Base-by-base conservation (phyloP, 2,888 invertebrate species). In the Julus scanicus region DNA sequence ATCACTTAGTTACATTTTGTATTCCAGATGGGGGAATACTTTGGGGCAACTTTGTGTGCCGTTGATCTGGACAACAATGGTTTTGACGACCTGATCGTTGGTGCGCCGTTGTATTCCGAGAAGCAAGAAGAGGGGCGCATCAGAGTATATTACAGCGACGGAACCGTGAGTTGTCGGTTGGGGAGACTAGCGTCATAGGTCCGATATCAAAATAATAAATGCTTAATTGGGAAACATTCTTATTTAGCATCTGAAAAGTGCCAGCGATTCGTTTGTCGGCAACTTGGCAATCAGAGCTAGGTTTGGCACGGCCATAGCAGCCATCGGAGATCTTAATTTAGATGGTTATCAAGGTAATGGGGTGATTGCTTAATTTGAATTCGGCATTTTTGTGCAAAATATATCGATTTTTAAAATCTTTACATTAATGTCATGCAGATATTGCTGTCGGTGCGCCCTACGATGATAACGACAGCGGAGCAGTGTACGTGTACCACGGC, bases 371-470 rank as follows among this genome's bases (percentile, higher is more conserved):
- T 40, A 3, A 13, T 49, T 83, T 3, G n/a, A n/a, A n/a, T 48
- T 57, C 15, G 29, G 86, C 15, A 80, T 84, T n/a, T 44, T 40
- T 40, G 20, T 80, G 20, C 39, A 8, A 13, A 39, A 53, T 15
- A 53, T 5, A 2, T 37, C 17, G 84, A 94, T 89, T 85, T 89
- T 1, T 53, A 71, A 29, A 37, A 71, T 44, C n/a, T 90, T 39
- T 20, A 9, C 39, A n/a, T 83, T 20, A 1, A 86, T 11, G 29
- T 29, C 15, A 86, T 85, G 20, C 90, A 95, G 95, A 95, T 91
- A 91, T 95, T 53, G 95, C 94, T 0, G 92, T 95, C 48, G 94
- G 94, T 49, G 95, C 95, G 2, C 95, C 95, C 0, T 95, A 94
- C 92, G 95, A 95, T 90, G 94, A 94, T 0, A 94, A 93, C 89